Base-by-base conservation (phyloP, 2,113 vertebrate species). In the Syngnathus typhle region DNA sequence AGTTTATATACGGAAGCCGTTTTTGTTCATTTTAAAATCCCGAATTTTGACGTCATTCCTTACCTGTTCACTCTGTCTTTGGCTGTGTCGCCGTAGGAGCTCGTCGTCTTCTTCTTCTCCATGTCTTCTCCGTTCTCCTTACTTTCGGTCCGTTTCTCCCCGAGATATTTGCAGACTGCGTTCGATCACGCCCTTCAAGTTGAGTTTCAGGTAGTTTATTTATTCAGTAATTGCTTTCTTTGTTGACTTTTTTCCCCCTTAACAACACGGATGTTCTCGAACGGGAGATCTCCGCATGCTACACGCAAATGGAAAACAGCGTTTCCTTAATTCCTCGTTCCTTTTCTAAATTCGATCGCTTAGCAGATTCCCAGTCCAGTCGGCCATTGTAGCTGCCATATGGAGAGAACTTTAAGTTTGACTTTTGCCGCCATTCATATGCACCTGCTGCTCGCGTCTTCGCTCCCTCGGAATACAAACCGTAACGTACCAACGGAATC, bases 41-140 rank as follows among this genome's bases (percentile, higher is more conserved):
- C 6, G 10, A 7, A 15, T 59, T 37, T 27, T 37, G 2, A 54
- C 52, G 27, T 32, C 27, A 32, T 32, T 3, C 2, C 3, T 75
- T 84, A 91, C 90, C 89, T 89, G 77, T 71, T 69, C 16, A 89
- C 74, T 65, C 90, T 32, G 43, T 87, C 83, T 65, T 62, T 78
- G 6, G 88, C 90, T 49, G 38, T 58, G 5, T 74, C 75, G 63
- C 59, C 65, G 21, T 66, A 49, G 19, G 67, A 70, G 2, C 23
- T 64, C 15, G 64, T 59, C 12, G 71, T 43, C 44, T 69, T 80
- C 49, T 69, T 80, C 49, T 59, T 79, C 55, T 87, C 83, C 88
- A 88, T 88, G 3, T 2, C 67, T 32, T 52, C 67, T 37, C 43
- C 39, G 47, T n/a, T 62, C 59, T 41, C 56, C 51, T 13, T 58